Evolutionary conservation across 2,797 vertebrate genomes (phyloP).

Genomic region (Rhinophrynus dorsalis): DNA sequence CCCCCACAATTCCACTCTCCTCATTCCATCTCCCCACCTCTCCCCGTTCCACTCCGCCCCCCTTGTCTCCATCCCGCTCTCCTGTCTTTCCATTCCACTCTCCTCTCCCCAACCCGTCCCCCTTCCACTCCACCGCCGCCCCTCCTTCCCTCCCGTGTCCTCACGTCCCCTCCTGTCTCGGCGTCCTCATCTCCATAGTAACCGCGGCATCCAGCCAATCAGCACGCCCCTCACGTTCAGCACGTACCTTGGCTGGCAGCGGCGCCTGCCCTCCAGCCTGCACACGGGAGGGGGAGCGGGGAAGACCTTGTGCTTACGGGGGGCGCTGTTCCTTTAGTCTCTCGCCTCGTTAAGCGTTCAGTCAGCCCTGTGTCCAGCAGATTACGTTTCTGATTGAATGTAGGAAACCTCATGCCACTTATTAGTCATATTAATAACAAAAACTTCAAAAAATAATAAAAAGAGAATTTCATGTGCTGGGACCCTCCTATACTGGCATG

Average conservation of each 20-base stretch:
- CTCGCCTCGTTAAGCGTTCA: not conserved
- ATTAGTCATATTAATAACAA: too few species aligned
- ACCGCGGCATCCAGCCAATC: conserved; percentile 24
- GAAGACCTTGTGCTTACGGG: not conserved
- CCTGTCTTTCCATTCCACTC: not conserved
- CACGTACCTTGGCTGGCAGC: conserved; percentile 41
- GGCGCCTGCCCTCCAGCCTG: conserved; percentile 40
- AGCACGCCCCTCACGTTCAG: conserved; percentile 22
- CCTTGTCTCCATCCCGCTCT: not conserved
- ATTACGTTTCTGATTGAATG: not conserved
- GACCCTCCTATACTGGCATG: not conserved
- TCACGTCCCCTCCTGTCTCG: conserved; percentile 9
- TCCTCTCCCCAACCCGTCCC: not conserved
- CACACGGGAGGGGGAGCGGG: conserved; percentile 2
- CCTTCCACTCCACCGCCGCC: too few species aligned
- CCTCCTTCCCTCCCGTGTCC: too few species aligned
- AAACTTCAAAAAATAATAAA: too few species aligned
- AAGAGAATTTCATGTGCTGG: not conserved
- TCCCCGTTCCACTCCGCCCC: not conserved
- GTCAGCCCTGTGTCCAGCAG: too few species aligned
- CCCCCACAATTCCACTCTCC: not conserved
- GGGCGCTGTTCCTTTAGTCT: not conserved
- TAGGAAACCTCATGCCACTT: too few species aligned
- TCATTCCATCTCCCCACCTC: not conserved
- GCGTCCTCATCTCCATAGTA: conserved; percentile 33